These are phyloP conservation scores for Panthera uncia DNA, from an alignment of 2,113 vertebrate genomes.

Conservation along the genomic window DNA sequence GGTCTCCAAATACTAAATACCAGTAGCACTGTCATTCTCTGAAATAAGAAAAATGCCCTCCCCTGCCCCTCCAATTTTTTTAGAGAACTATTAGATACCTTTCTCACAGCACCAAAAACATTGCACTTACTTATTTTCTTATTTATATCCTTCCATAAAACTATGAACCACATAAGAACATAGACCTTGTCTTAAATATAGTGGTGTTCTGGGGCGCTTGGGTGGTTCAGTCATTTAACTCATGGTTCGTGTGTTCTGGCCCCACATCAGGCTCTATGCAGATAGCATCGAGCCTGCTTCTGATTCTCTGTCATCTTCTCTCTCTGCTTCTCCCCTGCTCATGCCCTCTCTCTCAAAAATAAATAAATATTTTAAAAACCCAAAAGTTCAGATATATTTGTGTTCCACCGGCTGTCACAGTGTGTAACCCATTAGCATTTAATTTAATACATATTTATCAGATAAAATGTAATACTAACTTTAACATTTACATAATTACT, in stretches of 20 bases:
- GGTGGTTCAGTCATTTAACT: too few species aligned
- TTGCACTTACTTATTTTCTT: neutral
- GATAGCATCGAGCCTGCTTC: too few species aligned
- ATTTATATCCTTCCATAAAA: neutral
- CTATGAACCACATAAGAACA: neutral
- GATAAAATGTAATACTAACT: neutral
- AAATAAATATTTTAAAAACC: too few species aligned
- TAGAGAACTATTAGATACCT: neutral
- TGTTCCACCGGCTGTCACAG: neutral
- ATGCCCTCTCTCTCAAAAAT: too few species aligned
- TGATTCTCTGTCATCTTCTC: too few species aligned
- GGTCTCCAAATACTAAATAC: neutral
- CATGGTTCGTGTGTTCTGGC: too few species aligned
- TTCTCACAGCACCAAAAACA: neutral
- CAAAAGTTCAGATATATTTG: neutral
- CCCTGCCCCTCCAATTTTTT: neutral
- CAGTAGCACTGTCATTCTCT: neutral
- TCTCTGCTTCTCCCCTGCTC: too few species aligned
- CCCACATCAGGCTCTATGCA: too few species aligned
- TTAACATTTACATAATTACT: slow-evolving; percentile 30
- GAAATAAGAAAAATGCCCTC: neutral
- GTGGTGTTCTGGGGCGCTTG: neutral
- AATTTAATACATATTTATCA: neutral
- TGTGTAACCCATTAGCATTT: neutral
- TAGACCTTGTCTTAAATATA: neutral